These are phyloP conservation scores for Sebastes aleutianus DNA, from an alignment of 2,797 vertebrate species.

Conservation along the genomic window DNA sequence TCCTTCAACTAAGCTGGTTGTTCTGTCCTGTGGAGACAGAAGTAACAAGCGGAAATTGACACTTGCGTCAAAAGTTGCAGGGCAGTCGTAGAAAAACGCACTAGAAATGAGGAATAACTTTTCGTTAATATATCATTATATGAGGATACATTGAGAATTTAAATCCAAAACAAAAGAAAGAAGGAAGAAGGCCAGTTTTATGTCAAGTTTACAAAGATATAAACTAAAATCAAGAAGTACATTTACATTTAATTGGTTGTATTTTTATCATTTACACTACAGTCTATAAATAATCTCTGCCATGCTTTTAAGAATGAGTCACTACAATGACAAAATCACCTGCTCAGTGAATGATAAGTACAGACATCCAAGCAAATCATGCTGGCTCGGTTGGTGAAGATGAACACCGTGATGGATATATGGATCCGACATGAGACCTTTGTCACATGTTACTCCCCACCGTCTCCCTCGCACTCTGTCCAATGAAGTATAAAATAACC, in stretches of 20 bases:
- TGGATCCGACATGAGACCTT: not conserved
- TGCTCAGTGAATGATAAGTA: not conserved
- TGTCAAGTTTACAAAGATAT: not conserved
- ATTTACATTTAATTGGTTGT: not conserved
- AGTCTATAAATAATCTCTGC: not conserved
- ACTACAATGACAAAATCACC: not conserved
- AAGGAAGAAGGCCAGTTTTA: not conserved
- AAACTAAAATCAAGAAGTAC: not conserved
- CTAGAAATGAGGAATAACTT: no score
- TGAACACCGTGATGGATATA: not conserved
- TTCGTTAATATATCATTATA: no score
- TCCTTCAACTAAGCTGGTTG: no score
- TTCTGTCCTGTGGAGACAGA: no score
- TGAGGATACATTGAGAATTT: not conserved
- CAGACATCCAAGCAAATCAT: not conserved
- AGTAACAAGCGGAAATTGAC: no score
- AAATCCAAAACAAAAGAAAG: not conserved
- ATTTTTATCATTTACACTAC: not conserved
- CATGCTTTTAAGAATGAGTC: not conserved
- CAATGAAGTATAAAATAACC: conserved; percentile 6
- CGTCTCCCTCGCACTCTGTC: not conserved
- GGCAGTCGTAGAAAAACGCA: no score
- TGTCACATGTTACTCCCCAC: not conserved
- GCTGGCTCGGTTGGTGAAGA: not conserved
- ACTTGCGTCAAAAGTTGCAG: no score